phyloP scores from a whole-genome alignment of 2,888 invertebrate genomes.

The Crepidodera aurea region DNA sequence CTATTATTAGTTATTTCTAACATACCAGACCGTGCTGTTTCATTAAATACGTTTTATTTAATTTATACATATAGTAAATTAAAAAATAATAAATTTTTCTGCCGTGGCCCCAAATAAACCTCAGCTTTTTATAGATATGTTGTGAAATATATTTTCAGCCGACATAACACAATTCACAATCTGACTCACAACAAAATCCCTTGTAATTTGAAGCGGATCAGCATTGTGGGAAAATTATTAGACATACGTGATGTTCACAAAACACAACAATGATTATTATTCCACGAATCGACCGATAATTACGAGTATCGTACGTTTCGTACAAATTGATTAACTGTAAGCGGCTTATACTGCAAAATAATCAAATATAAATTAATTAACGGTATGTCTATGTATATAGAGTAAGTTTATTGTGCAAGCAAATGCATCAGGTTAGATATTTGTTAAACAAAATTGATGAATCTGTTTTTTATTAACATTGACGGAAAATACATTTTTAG shows the following conservation, averaged over 20 bases:
- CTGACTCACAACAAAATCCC: background rate
- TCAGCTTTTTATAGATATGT: too few species aligned
- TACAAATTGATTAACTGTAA: background rate
- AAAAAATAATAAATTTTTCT: too few species aligned
- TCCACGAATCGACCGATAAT: slow-evolving; percentile 11
- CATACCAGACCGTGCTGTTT: too few species aligned
- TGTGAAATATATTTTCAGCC: too few species aligned
- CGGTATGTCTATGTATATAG: background rate
- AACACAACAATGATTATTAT: slow-evolving; percentile 21
- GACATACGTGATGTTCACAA: slow-evolving; percentile 14
- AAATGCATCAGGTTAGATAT: too few species aligned
- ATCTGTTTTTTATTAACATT: too few species aligned
- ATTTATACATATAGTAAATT: too few species aligned
- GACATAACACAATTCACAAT: background rate
- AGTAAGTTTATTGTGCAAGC: background rate
- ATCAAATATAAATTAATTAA: slow-evolving; percentile 2
- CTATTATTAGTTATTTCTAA: too few species aligned
- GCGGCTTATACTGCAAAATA: background rate
- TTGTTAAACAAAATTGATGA: too few species aligned
- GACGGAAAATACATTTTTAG: too few species aligned
- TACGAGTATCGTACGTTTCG: slow-evolving; percentile 3
- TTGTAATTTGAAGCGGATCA: slow-evolving; percentile 2
- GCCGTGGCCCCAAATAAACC: too few species aligned
- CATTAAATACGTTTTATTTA: too few species aligned
- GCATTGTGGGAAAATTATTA: slow-evolving; percentile 15